Base-by-base conservation (phyloP, 1,140 invertebrate species). In the Drosophila repletoides region DNA sequence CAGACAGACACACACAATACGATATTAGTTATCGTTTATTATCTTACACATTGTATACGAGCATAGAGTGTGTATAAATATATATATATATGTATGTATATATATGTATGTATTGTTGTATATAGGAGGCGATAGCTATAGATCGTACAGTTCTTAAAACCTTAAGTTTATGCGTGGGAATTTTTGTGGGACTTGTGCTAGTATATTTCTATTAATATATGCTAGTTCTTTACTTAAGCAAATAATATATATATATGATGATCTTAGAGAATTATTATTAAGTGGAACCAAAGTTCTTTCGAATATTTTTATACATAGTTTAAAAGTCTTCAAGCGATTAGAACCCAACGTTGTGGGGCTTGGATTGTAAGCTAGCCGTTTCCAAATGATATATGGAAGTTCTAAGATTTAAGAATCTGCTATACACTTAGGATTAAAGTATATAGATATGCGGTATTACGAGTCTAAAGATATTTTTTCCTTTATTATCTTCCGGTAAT, bases 11-110 rank as follows among this genome's bases (percentile, higher is more conserved):
- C 51, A 29, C 7, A 40, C 22, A 28, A 19, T 46, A 29, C 24
- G 36, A 33, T 56, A 64, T 58, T 60, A 70, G 51, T 60, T 74
- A 70, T 56, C 60, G 21, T 45, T 83, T 84, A 77, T 73, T 83
- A 84, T 84, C 79, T 83, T 84, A 84, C 77, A 83, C 79, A 77
- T 74, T 70, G 70, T 77, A 83, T 83, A 77, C 74, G 70, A 83
- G 59, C 73, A 80, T 77, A 56, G 24, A 72, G 51, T 58, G 38
- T 63, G 31, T 72, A 68, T 68, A 58, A 56, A 64, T 72, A 69
- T 60, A 46, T 55, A 60, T 63, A 49, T 7, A 66, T 22, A 29
- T 66, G 29, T 53, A 41, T 41, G 19, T 29, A 19, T 31, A 21
- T 33, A 34, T 51, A n/a, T 38, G 28, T 49, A 24, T 61, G 26